A percentile compares a stretch with the other conserved stretches of the same genome.
These are phyloP conservation scores for Leptopterna dolabrata DNA, from an alignment of 2,888 invertebrate genomes.

Conservation along the genomic window DNA sequence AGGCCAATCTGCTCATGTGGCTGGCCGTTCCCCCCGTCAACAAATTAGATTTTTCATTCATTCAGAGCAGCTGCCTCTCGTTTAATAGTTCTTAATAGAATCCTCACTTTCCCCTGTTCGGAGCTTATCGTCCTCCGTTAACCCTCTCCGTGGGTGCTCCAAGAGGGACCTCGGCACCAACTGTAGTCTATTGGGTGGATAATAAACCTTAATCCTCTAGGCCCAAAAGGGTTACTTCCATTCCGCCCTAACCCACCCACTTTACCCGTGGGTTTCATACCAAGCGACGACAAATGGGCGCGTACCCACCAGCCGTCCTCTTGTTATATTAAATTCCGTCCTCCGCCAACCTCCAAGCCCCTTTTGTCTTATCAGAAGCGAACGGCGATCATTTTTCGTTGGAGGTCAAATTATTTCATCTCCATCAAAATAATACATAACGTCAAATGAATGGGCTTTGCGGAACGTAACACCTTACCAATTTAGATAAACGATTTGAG, in stretches of 20 bases:
- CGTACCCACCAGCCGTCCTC: too few species aligned
- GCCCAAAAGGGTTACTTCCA: neutral
- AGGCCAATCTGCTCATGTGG: neutral
- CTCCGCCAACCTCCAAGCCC: neutral
- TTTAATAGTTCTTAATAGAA: neutral
- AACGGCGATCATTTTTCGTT: neutral
- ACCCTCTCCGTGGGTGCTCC: too few species aligned
- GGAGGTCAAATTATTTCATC: neutral
- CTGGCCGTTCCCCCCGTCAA: neutral
- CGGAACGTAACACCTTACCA: neutral
- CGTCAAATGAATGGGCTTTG: neutral
- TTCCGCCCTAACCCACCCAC: neutral
- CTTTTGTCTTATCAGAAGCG: too few species aligned
- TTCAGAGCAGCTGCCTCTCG: neutral
- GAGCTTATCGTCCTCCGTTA: neutral
- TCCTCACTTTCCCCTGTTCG: neutral
- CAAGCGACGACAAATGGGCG: too few species aligned
- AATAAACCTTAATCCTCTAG: neutral
- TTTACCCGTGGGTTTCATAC: neutral
- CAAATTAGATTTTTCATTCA: neutral
- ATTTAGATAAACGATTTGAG: too few species aligned
- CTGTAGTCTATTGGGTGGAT: neutral
- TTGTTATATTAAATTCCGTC: conserved; percentile 12
- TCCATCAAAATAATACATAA: neutral
- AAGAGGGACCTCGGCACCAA: neutral